Evolutionary conservation across 2,888 invertebrate species (phyloP).

Genomic region (Myopa tessellatipennis): DNA sequence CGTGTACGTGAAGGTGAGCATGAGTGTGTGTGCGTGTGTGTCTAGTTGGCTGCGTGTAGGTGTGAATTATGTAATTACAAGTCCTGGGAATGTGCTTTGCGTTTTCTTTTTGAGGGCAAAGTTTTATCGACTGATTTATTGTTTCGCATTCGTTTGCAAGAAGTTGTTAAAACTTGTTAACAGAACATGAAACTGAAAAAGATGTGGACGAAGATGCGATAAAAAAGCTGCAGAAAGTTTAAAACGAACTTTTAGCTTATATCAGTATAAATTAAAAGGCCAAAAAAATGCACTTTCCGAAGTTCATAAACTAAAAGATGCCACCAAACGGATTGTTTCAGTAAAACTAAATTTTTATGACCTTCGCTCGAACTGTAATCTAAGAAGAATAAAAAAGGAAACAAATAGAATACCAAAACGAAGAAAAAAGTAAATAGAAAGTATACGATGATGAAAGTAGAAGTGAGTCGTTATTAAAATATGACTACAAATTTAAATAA

Average conservation of each 20-base stretch:
- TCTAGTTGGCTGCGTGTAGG: neutral
- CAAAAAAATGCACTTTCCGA: neutral
- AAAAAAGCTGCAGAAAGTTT: neutral
- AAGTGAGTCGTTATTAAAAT: neutral
- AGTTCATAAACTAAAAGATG: conserved; percentile 2
- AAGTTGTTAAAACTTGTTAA: neutral
- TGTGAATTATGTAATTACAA: conserved; percentile 24
- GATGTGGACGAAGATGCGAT: neutral
- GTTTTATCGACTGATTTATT: conserved; percentile 14
- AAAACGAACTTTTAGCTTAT: neutral
- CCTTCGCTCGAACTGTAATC: neutral
- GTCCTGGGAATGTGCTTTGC: neutral
- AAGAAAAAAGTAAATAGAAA: neutral
- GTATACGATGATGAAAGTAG: too few species aligned
- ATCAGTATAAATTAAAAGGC: neutral
- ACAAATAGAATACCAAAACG: neutral
- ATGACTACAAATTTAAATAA: neutral
- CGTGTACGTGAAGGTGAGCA: neutral
- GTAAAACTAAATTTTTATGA: neutral
- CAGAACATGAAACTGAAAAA: neutral
- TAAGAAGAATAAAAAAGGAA: neutral
- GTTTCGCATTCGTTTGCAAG: conserved; percentile 6
- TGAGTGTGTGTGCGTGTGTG: neutral
- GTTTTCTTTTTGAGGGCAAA: neutral
- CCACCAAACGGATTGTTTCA: neutral